Base-by-base conservation (phyloP, 2,888 invertebrate species). In the Clusia tigrina region DNA sequence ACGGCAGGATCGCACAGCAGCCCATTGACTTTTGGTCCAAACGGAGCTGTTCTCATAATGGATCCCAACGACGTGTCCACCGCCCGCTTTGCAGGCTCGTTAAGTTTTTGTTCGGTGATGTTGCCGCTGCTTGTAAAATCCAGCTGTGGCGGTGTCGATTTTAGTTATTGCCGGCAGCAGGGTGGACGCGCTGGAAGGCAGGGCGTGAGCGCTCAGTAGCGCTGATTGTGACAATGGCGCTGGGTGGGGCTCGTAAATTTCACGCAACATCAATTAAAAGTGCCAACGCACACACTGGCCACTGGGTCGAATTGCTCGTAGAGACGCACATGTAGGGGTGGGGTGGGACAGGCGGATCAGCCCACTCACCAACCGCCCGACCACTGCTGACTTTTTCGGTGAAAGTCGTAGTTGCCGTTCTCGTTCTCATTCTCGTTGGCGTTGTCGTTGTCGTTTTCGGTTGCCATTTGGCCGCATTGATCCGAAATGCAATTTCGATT, bases 401-500 rank as follows among this genome's bases (percentile, higher is more conserved):
- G n/a, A 26, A 54, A 54, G 54, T 20, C 15, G 20, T 20, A 32
- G 20, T 46, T 51, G 32, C 37, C 10, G 22, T 37, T 37, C 32
- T 55, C 26, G 9, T n/a, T 56, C 17, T 23, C 17, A 17, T 18
- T 46, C 22, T 56, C 25, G 23, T 22, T 23, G 42, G 2, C 52
- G 25, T 42, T 42, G 42, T 15, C 6, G 42, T 42, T n/a, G n/a
- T n/a, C n/a, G 20, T 62, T 66, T 71, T 67, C 55, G 70, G 62
- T 63, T 69, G 71, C 65, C 68, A 67, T 38, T 37, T 26, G 18
- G 48, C 15, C n/a, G 42, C 48, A 48, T 48, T 48, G 48, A 48
- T 48, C 48, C 48, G 48, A 48, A 48, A 48, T 48, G 48, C 48
- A 48, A 48, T 48, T 48, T 48, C n/a, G 42, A 32, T 42, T 42